Evolutionary conservation across 2,797 vertebrate species (phyloP).

Genomic region (Myioborus melanocephalus): DNA sequence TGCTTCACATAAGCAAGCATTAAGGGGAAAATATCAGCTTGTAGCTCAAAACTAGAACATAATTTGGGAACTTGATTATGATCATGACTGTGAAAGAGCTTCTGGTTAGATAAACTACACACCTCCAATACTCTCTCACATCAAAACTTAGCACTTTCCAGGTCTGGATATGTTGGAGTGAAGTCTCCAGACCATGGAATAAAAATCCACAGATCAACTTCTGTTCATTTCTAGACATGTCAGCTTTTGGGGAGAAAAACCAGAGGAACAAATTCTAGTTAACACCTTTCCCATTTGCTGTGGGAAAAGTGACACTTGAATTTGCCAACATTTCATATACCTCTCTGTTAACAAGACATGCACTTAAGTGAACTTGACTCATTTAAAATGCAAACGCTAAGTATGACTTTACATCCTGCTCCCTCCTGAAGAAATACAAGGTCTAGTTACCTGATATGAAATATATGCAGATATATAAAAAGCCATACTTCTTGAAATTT

Average conservation of each 20-base stretch:
- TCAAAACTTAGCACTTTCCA: background rate
- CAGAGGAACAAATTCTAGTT: background rate
- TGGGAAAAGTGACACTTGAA: background rate
- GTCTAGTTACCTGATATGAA: conserved; percentile 1
- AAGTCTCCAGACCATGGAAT: background rate
- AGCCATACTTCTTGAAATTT: background rate
- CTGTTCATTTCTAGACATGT: background rate
- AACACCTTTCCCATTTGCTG: background rate
- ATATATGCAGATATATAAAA: background rate
- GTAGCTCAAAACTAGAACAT: background rate
- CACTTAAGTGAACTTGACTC: background rate
- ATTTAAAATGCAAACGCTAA: background rate
- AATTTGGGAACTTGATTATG: background rate
- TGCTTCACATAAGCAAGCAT: background rate
- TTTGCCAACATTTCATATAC: background rate
- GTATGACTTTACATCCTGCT: background rate
- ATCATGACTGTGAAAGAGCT: background rate
- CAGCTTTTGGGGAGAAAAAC: background rate
- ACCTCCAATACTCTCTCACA: background rate
- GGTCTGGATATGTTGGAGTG: background rate
- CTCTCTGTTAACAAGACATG: background rate
- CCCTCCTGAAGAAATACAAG: background rate
- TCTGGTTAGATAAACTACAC: background rate
- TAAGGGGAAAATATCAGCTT: background rate
- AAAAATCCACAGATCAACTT: background rate